phyloP scores from a whole-genome alignment of 35 echinoderm and acorn worm genomes.

The Lytechinus pictus region DNA sequence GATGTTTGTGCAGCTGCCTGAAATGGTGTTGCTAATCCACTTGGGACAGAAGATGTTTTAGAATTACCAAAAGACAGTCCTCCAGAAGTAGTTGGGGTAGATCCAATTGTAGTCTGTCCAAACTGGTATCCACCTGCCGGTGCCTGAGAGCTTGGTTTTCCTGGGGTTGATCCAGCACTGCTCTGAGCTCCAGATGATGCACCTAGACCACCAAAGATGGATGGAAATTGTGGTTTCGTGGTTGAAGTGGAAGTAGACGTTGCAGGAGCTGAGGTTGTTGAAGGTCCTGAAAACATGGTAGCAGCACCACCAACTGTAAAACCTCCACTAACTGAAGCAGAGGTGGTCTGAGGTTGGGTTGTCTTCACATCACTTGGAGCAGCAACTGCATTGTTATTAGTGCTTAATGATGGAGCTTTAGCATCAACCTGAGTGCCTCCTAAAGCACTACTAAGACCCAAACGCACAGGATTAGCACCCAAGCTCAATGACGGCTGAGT shows the following conservation, averaged over 20 bases:
- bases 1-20: background rate
- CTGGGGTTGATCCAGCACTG: background rate
- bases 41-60: background rate
- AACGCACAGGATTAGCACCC: background rate
- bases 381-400: conserved; percentile 1
- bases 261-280: background rate
- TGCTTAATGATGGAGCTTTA: background rate
- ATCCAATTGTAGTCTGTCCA: background rate
- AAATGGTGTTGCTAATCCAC: conserved; percentile 18
- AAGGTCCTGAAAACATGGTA: background rate
- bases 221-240: background rate
- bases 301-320: background rate
- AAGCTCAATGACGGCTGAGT: background rate
- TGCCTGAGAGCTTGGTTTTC: background rate
- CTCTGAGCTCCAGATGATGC: background rate
- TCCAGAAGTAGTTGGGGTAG: background rate
- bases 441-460: background rate
- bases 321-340: background rate
- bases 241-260: background rate
- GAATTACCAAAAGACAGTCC: conserved; percentile 16
- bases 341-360: background rate
- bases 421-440: background rate
- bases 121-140: background rate
- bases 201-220: conserved; percentile 17
- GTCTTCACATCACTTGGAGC: background rate